Conservation (phyloP, 2,888 invertebrate species). For the Anagyrus pseudococci region DNA sequence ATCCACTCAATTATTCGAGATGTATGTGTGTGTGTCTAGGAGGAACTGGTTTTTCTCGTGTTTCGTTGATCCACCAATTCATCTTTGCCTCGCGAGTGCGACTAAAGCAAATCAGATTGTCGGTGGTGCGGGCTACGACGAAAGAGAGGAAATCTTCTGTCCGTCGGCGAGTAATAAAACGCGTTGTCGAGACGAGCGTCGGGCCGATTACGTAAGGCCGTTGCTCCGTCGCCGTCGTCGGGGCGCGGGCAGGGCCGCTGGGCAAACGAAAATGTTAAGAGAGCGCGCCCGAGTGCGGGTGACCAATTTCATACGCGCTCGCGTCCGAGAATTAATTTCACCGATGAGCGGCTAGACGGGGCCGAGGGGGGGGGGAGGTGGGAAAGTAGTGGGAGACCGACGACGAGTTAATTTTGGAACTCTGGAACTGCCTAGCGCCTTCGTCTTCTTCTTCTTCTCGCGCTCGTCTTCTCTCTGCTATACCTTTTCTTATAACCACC, state of each 20-base stretch:
- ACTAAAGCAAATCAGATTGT: no score
- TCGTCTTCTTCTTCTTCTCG: not conserved
- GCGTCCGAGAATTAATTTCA: constrained; percentile 22
- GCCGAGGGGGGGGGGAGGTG: no score
- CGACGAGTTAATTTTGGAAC: constrained; percentile 26
- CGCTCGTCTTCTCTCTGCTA: not conserved
- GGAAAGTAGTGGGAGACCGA: not conserved
- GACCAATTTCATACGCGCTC: constrained; percentile 17
- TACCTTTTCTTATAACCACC: not conserved
- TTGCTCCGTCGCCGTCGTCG: not conserved
- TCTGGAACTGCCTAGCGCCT: not conserved
- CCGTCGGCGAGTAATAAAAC: no score
- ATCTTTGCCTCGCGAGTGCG: no score
- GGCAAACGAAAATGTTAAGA: constrained; percentile 8
- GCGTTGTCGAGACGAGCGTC: not conserved
- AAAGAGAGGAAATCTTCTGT: no score
- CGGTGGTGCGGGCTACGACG: no score
- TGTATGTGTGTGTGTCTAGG: no score
- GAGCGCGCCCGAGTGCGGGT: constrained; percentile 5
- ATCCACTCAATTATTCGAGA: no score
- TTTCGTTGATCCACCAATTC: no score
- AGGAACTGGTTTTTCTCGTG: no score
- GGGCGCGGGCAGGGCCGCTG: not conserved
- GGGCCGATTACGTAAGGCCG: constrained; percentile 20
- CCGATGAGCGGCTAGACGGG: not conserved